These are phyloP conservation scores for Leptinotarsa defecta DNA, from an alignment of 1,140 invertebrate species.

Conservation along the genomic window DNA sequence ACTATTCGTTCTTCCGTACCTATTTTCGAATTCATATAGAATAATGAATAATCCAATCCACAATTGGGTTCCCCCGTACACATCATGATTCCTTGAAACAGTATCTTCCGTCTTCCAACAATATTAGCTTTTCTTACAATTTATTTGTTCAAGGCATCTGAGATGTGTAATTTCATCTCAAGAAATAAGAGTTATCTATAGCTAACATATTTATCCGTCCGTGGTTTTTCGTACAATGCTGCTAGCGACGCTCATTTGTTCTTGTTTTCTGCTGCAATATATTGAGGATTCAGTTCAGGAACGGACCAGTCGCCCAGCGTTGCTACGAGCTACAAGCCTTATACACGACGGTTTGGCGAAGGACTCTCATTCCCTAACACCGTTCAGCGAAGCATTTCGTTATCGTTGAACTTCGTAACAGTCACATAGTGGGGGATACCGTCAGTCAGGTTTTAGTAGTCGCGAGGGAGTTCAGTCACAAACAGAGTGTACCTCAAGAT, in stretches of 20 bases:
- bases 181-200: not conserved
- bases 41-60: not conserved
- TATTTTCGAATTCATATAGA: not conserved
- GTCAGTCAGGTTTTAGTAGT: conserved; percentile 15
- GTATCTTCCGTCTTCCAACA: not conserved
- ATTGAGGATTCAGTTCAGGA: not conserved
- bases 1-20: not conserved
- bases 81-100: not conserved
- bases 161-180: not conserved
- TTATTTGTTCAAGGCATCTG: not conserved
- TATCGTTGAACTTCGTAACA: not conserved
- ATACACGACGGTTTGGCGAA: not conserved
- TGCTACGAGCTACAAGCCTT: no score
- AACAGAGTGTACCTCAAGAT: conserved; percentile 17
- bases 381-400: not conserved
- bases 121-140: not conserved
- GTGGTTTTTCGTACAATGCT: not conserved
- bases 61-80: not conserved
- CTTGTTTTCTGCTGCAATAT: conserved; percentile 3
- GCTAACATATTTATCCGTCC: not conserved
- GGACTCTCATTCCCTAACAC: not conserved
- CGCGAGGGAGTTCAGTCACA: conserved; percentile 10
- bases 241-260: not conserved
- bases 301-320: no score
- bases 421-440: conserved; percentile 8